Conservation (phyloP, 2,113 vertebrate species). For the Cisticola juncidis region DNA sequence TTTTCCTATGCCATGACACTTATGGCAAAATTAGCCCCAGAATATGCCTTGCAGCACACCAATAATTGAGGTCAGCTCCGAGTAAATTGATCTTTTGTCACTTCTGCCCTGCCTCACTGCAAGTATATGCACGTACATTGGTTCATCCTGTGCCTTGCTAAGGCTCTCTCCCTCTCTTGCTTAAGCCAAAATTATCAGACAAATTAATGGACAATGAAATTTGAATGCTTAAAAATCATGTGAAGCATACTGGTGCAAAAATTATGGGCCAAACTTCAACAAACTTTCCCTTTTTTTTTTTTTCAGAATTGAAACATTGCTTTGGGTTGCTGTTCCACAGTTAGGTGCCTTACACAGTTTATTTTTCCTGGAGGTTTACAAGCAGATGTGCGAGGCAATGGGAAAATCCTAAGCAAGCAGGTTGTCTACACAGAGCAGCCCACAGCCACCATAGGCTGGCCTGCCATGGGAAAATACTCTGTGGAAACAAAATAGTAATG, state of each 20-base stretch:
- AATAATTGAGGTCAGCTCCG: conserved; percentile 1
- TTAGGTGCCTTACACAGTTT: neutral
- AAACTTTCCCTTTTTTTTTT: no score
- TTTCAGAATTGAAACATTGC: neutral
- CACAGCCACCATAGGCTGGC: neutral
- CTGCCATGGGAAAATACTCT: neutral
- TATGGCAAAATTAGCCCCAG: neutral
- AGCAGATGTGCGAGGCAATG: neutral
- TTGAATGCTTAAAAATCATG: neutral
- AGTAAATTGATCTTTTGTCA: neutral
- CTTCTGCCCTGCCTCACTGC: neutral
- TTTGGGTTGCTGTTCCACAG: neutral
- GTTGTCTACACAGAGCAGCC: neutral
- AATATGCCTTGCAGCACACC: neutral
- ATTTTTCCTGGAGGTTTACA: neutral
- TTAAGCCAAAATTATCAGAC: neutral
- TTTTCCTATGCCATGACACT: neutral
- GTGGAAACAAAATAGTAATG: neutral
- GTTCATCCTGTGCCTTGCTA: neutral
- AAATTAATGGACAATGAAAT: neutral
- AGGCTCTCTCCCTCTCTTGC: neutral
- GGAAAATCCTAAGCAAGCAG: neutral
- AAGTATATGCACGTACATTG: neutral
- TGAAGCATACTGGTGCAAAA: neutral
- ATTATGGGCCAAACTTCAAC: neutral